A percentile compares a stretch with the other conserved stretches of the same genome.
phyloP scores from a whole-genome alignment of 2,888 invertebrate species.

The Apomyelois bistriatella region DNA sequence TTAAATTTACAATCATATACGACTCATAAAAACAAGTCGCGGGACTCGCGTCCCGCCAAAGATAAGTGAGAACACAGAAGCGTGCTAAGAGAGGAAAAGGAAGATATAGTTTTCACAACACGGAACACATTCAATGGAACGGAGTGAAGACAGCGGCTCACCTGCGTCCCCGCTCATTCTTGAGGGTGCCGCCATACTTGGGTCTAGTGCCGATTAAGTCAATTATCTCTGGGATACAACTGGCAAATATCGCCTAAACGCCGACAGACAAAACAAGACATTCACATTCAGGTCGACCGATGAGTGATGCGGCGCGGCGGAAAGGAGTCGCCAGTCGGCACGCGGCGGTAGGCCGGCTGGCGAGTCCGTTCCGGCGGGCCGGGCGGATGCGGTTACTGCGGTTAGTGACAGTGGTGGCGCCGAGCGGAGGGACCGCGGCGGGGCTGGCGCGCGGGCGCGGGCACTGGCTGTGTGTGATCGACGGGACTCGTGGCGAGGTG shows the following conservation, averaged over 20 bases:
- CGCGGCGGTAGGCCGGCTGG: constrained; percentile 29
- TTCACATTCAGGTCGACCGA: constrained; percentile 73
- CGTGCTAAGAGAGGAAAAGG: constrained; percentile 81
- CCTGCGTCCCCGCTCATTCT: constrained; percentile 99
- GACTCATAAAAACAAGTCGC: constrained; percentile 75
- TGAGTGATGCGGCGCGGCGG: constrained; percentile 40
- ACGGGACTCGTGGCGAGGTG: constrained; percentile 78
- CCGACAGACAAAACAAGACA: constrained; percentile 82
- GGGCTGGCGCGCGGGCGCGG: constrained; percentile 40
- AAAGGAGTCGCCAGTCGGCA: constrained; percentile 42
- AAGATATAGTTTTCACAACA: constrained; percentile 78
- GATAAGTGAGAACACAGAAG: constrained; percentile 81
- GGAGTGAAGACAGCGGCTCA: constrained; percentile 87
- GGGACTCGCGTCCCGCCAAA: constrained; percentile 76
- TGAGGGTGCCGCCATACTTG: constrained; percentile 99
- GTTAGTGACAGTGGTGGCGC: constrained; percentile 24
- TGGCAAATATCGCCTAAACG: constrained; percentile 99
- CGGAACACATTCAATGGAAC: constrained; percentile 82
- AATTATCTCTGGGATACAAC: constrained; percentile 99
- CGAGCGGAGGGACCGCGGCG: constrained; percentile 24
- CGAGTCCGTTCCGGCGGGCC: constrained; percentile 30
- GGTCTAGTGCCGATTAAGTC: constrained; percentile 99
- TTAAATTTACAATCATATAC: constrained; percentile 75
- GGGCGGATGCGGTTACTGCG: constrained; percentile 26
- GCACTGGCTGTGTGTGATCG: constrained; percentile 79